Percentiles rank a stretch among this genome's conserved stretches.
phyloP scores from a whole-genome alignment of 2,888 invertebrate species.

The Drosophila prolongata region DNA sequence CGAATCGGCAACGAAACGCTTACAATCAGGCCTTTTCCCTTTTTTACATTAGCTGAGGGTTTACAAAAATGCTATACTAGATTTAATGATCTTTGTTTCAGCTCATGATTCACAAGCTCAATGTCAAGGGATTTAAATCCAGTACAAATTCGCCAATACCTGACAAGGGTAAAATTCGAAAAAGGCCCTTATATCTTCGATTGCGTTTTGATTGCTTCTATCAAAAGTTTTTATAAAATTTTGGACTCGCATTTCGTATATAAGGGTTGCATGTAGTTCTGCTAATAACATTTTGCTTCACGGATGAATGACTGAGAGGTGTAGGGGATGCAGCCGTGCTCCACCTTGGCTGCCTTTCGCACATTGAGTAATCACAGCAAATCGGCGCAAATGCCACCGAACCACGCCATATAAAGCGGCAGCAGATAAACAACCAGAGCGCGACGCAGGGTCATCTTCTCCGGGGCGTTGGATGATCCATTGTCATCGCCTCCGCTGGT shows the following conservation, averaged over 20 bases:
- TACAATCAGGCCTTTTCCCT: neutral
- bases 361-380: constrained; percentile 88
- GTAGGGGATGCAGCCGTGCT: constrained; percentile 58
- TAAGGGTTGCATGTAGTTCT: constrained; percentile 50
- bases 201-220: constrained; percentile 68
- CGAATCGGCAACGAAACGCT: constrained; percentile 1
- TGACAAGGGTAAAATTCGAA: constrained; percentile 1
- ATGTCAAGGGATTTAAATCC: neutral
- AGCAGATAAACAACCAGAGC: constrained; percentile 90
- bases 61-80: neutral
- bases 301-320: constrained; percentile 75
- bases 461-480: constrained; percentile 63
- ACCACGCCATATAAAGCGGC: constrained; percentile 94
- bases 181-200: constrained; percentile 9
- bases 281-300: constrained; percentile 77
- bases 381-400: constrained; percentile 91
- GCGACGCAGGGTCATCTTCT: constrained; percentile 76
- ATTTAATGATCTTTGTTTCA: neutral
- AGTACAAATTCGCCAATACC: neutral
- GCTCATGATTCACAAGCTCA: constrained; percentile 4
- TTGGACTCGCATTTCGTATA: constrained; percentile 74
- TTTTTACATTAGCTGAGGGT: neutral
- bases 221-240: constrained; percentile 78
- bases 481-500: constrained; percentile 54
- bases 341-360: constrained; percentile 47